These are phyloP conservation scores for Xenops minutus DNA, from an alignment of 2,797 vertebrate species.

Conservation along the genomic window DNA sequence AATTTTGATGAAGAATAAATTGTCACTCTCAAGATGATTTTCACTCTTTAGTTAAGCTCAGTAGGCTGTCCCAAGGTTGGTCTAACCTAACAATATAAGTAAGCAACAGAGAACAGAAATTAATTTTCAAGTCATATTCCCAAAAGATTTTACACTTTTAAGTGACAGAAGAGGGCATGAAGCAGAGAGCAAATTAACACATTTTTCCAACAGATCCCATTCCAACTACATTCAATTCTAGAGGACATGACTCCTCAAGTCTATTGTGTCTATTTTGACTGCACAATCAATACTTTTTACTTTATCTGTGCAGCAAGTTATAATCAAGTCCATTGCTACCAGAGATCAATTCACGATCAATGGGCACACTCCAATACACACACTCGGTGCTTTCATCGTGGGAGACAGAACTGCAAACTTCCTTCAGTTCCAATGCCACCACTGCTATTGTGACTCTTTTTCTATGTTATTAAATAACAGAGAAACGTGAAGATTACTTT, in stretches of 20 bases:
- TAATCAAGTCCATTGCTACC: fast-evolving
- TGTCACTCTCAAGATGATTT: neutral
- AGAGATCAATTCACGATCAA: neutral
- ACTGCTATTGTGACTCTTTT: fast-evolving
- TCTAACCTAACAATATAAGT: fast-evolving
- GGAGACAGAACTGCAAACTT: neutral
- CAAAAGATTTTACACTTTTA: neutral
- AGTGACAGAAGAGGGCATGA: neutral
- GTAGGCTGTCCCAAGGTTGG: neutral
- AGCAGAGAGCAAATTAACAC: neutral
- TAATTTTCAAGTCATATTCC: neutral
- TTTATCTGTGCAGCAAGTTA: neutral
- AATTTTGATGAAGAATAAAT: neutral
- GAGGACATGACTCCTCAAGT: neutral
- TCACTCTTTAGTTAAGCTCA: neutral
- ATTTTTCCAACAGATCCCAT: neutral
- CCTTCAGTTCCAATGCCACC: fast-evolving
- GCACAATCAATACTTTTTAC: neutral
- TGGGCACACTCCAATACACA: fast-evolving
- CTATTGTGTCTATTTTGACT: neutral
- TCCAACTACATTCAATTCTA: neutral
- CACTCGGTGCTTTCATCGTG: fast-evolving
- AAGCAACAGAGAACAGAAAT: neutral
- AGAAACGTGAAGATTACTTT: neutral
- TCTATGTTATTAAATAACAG: neutral